Base-by-base conservation (phyloP, 2,113 vertebrate genomes). In the Chaetodon trifascialis region DNA sequence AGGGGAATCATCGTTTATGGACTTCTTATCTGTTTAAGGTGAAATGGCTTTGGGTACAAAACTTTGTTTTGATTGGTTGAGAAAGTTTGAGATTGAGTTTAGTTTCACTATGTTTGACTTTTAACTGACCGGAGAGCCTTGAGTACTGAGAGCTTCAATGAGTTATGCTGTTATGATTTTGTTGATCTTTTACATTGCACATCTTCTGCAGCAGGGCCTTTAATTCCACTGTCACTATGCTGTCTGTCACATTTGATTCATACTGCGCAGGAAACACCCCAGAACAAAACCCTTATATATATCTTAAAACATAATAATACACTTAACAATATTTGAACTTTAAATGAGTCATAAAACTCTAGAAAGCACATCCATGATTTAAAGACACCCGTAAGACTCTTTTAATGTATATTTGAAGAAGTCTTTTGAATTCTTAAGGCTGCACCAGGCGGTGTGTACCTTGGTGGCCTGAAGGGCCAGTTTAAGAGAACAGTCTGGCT, bases 1-100 rank as follows among this genome's bases (percentile, higher is more conserved):
- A 55, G 66, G 65, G 67, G 72, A 85, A 36, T 80, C 52, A 30
- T 66, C 36, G 11, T 79, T 83, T 82, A 77, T 86, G 55, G 77
- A 85, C 84, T 83, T 71, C 73, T 81, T 86, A 83, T 85, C 68
- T 78, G 67, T 76, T 85, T 81, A 77, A 69, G 55, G 46, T 78
- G 79, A 55, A 85, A 75, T 59, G 46, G 64, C 67, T 73, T 47
- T 23, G 11, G 42, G 17, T 25, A 30, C 14, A 54, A 85, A 83
- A 79, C 17, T 59, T 74, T 77, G 44, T 44, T 69, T 52, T 59
- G 70, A 76, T 72, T 73, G 70, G 56, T 84, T 71, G 23, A 56
- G 30, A 79, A 86, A 86, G 67, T 84, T 86, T 56, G 4, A 74
- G 63, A 84, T 42, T 51, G 46, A 68, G 21, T 47, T 82, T 67